Conservation (phyloP, 2,888 invertebrate species). For the Polyploca ridens region DNA sequence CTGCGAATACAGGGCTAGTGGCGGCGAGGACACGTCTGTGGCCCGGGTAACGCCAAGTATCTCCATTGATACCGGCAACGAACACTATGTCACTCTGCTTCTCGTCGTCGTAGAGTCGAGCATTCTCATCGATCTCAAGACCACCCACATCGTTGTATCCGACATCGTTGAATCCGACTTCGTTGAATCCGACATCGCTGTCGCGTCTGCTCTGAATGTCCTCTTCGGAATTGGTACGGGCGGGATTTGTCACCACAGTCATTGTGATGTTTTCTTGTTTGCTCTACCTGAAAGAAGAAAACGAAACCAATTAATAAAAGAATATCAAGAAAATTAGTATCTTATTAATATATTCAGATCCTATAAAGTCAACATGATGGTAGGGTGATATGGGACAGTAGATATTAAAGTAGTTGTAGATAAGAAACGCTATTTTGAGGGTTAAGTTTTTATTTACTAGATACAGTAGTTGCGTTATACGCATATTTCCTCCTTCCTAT, state of each 20-base stretch:
- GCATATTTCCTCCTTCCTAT: background rate
- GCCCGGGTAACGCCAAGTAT: constrained; percentile 88
- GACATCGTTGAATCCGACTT: constrained; percentile 13
- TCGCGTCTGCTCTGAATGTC: constrained; percentile 54
- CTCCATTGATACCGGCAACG: constrained; percentile 86
- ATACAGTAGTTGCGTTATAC: too few relatives aligned
- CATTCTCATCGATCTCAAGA: constrained; percentile 54
- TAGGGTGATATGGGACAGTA: too few relatives aligned
- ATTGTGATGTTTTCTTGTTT: constrained; percentile 50
- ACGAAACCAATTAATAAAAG: background rate
- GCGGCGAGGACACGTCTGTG: constrained; percentile 86
- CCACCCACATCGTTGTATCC: constrained; percentile 36
- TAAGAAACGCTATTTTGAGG: too few relatives aligned
- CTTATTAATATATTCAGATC: too few relatives aligned
- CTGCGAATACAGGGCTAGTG: constrained; percentile 86
- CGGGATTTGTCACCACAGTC: constrained; percentile 80
- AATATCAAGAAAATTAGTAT: too few relatives aligned
- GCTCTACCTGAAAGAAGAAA: constrained; percentile 58
- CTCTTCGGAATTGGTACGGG: constrained; percentile 59
- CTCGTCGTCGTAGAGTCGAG: constrained; percentile 79
- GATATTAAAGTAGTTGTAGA: too few relatives aligned
- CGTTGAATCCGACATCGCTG: constrained; percentile 28
- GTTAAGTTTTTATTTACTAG: too few relatives aligned
- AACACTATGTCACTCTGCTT: constrained; percentile 85
- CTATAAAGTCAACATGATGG: too few relatives aligned